Conservation (phyloP, 2,797 vertebrate genomes). For the Euthynnus affinis region DNA sequence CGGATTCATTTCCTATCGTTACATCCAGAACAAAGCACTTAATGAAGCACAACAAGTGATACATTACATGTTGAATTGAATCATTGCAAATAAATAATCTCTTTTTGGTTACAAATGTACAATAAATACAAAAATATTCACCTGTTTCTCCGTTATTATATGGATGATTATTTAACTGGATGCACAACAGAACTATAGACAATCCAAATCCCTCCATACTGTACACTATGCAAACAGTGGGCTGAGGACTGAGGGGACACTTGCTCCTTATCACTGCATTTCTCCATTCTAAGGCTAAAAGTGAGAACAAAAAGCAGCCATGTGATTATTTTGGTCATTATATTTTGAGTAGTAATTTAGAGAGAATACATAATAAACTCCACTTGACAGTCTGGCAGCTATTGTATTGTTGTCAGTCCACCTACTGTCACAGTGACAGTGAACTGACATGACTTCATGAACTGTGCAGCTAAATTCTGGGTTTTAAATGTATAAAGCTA, state of each 20-base stretch:
- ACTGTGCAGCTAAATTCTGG: neutral
- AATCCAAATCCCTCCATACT: constrained; percentile 17
- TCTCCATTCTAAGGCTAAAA: constrained; percentile 67
- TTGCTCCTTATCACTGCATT: constrained; percentile 23
- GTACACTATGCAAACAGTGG: constrained; percentile 43
- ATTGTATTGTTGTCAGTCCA: constrained; percentile 4
- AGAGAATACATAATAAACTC: neutral
- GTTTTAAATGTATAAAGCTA: neutral
- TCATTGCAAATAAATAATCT: constrained; percentile 73
- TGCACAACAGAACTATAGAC: constrained; percentile 33
- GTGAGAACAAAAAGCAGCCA: constrained; percentile 47
- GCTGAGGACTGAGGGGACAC: constrained; percentile 8
- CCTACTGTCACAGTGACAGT: neutral
- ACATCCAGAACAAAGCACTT: constrained; percentile 64
- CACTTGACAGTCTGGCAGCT: constrained; percentile 16
- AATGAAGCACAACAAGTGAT: constrained; percentile 44
- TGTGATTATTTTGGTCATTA: constrained; percentile 24
- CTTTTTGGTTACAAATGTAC: constrained; percentile 81
- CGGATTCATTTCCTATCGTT: constrained; percentile 19
- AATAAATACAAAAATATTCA: constrained; percentile 85
- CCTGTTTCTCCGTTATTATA: constrained; percentile 46
- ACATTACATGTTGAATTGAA: constrained; percentile 34
- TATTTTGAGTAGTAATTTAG: neutral
- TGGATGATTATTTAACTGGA: constrained; percentile 45
- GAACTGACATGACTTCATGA: too few relatives aligned